These are phyloP conservation scores for Adelphocoris suturalis DNA, from an alignment of 2,888 invertebrate genomes.

Conservation along the genomic window DNA sequence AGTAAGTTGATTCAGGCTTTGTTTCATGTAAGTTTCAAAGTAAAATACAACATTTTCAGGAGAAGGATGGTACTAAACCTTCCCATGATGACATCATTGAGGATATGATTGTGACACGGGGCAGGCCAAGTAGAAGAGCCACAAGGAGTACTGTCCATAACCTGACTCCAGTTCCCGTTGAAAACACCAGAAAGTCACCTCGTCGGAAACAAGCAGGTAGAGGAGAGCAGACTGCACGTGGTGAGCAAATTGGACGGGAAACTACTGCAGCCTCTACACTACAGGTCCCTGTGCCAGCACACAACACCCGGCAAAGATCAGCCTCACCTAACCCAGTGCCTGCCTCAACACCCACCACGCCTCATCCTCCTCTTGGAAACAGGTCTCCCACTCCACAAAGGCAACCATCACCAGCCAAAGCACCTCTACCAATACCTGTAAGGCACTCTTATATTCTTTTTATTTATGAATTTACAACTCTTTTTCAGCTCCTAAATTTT, in stretches of 20 bases:
- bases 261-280: neutral
- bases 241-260: conserved; percentile 60
- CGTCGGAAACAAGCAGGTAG: conserved; percentile 72
- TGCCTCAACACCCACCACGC: neutral
- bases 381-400: conserved; percentile 61
- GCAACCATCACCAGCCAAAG: conserved; percentile 58
- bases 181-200: conserved; percentile 77
- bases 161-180: conserved; percentile 77
- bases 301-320: conserved; percentile 51
- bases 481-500: too few species aligned
- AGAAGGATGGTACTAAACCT: conserved; percentile 81
- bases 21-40: neutral
- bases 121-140: conserved; percentile 78
- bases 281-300: conserved; percentile 50
- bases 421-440: conserved; percentile 35
- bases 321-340: conserved; percentile 41
- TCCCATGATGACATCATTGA: conserved; percentile 94
- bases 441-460: neutral
- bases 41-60: conserved; percentile 61
- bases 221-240: conserved; percentile 65
- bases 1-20: too few species aligned
- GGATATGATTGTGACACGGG: conserved; percentile 80
- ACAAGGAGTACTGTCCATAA: conserved; percentile 73
- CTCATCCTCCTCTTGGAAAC: neutral
- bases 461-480: neutral